A percentile compares a stretch with the other conserved stretches of the same genome.
These are phyloP conservation scores for Theristicus caerulescens DNA, from an alignment of 2,113 vertebrate genomes.

Conservation along the genomic window DNA sequence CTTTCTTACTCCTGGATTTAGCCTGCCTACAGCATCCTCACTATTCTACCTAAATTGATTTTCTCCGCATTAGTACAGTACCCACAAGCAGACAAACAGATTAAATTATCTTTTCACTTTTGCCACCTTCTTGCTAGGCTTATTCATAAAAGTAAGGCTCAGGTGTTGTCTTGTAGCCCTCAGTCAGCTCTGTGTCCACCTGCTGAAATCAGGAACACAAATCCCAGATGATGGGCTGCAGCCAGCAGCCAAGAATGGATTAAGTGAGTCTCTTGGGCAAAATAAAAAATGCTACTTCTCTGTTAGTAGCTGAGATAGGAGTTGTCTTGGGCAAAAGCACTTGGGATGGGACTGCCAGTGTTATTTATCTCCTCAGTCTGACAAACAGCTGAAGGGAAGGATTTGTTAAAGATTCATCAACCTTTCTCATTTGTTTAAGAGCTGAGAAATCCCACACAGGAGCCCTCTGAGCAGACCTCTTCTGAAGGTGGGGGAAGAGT, in stretches of 20 bases:
- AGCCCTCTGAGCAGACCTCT: not conserved
- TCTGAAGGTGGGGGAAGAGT: not conserved
- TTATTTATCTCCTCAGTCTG: not conserved
- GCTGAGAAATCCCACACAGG: not conserved
- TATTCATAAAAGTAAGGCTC: not conserved
- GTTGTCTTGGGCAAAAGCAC: not conserved
- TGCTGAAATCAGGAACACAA: not conserved
- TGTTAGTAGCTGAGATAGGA: not conserved
- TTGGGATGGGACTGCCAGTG: not conserved
- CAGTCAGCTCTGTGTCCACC: not conserved
- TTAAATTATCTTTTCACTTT: not conserved
- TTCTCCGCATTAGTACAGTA: not conserved
- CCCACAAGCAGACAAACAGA: not conserved
- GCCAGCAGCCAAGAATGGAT: not conserved
- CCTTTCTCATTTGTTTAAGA: not conserved
- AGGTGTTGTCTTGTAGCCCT: not conserved
- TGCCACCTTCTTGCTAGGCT: not conserved
- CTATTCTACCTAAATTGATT: not conserved
- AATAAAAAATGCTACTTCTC: slow-evolving; percentile 1
- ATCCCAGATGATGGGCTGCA: not conserved
- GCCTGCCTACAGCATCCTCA: not conserved
- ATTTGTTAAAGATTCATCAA: slow-evolving; percentile 37
- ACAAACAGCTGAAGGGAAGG: not conserved
- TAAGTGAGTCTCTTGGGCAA: not conserved
- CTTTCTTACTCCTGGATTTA: not conserved